A percentile compares a stretch with the other conserved stretches of the same genome.
Evolutionary conservation across 1,140 invertebrate species (phyloP).

Genomic region (Sinella curviseta): DNA sequence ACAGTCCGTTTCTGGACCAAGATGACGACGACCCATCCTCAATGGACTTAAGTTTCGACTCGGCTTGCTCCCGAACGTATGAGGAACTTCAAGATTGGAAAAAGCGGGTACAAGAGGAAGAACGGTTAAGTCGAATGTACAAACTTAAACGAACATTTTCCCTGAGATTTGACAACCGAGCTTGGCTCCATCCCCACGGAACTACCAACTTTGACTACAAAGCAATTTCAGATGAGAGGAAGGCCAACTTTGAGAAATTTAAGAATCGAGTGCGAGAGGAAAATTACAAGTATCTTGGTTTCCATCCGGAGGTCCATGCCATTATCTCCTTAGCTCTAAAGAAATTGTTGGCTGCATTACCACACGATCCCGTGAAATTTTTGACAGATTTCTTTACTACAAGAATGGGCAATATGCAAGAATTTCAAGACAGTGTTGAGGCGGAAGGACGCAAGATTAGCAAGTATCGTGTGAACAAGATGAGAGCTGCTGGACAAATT

Average conservation of each 20-base stretch:
- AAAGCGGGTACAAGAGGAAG: background rate
- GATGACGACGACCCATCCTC: no score
- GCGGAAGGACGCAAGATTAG: slow-evolving; percentile 9
- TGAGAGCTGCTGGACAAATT: background rate
- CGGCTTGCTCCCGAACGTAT: background rate
- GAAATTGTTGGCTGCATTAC: slow-evolving; percentile 14
- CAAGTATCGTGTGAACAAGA: slow-evolving; percentile 9
- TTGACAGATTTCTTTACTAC: slow-evolving; percentile 33
- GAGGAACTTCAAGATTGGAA: background rate
- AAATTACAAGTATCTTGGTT: slow-evolving; percentile 31
- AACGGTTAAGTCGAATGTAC: background rate
- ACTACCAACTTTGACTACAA: slow-evolving; percentile 32
- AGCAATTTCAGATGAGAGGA: slow-evolving; percentile 18
- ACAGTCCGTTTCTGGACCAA: no score
- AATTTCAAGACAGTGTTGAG: background rate
- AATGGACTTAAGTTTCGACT: no score
- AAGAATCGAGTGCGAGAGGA: slow-evolving; percentile 29
- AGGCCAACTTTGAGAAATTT: slow-evolving; percentile 22
- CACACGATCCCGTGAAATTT: slow-evolving; percentile 5
- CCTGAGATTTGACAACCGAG: slow-evolving; percentile 25
- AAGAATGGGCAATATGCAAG: no score
- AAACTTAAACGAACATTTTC: slow-evolving; percentile 12
- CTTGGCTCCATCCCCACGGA: slow-evolving; percentile 32
- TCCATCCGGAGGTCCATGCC: slow-evolving; percentile 33
- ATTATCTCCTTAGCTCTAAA: slow-evolving; percentile 8